Conservation (phyloP, 2,888 invertebrate genomes). For the Psococerastis gibbosa region DNA sequence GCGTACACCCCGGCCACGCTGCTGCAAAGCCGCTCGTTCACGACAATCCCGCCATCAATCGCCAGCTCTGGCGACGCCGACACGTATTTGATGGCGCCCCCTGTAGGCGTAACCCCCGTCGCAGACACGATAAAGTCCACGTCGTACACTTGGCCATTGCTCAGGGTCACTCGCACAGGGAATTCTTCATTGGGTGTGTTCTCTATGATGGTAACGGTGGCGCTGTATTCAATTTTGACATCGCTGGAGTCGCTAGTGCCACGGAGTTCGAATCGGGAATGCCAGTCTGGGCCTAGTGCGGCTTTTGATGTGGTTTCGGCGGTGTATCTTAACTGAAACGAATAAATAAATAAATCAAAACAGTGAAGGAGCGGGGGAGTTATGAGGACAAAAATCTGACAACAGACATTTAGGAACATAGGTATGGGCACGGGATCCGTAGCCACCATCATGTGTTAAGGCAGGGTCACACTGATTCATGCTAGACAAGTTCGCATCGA, state of each 20-base stretch:
- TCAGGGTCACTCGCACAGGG: conserved; percentile 53
- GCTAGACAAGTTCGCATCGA: too few relatives aligned
- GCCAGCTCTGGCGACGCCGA: conserved; percentile 27
- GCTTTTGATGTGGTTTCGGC: too few relatives aligned
- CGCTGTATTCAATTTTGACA: neutral
- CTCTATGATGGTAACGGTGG: too few relatives aligned
- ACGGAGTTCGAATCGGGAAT: conserved; percentile 41
- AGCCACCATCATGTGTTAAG: too few relatives aligned
- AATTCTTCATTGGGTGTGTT: conserved; percentile 30
- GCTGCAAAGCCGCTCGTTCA: conserved; percentile 74
- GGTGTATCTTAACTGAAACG: too few relatives aligned
- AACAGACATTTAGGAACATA: too few relatives aligned
- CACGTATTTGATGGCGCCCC: conserved; percentile 34
- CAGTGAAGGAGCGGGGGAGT: too few relatives aligned
- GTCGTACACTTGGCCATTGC: conserved; percentile 46
- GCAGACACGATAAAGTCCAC: conserved; percentile 92
- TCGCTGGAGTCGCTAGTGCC: conserved; percentile 26
- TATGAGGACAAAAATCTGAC: too few relatives aligned
- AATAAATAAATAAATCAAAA: too few relatives aligned
- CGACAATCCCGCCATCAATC: conserved; percentile 63
- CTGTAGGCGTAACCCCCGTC: conserved; percentile 69
- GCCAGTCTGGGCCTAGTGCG: conserved; percentile 98
- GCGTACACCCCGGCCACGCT: conserved; percentile 64
- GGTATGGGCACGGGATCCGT: too few relatives aligned
- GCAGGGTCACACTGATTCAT: too few relatives aligned